Evolutionary conservation across 1,140 invertebrate genomes (phyloP).

Genomic region (Aphelenchoides fujianensis): DNA sequence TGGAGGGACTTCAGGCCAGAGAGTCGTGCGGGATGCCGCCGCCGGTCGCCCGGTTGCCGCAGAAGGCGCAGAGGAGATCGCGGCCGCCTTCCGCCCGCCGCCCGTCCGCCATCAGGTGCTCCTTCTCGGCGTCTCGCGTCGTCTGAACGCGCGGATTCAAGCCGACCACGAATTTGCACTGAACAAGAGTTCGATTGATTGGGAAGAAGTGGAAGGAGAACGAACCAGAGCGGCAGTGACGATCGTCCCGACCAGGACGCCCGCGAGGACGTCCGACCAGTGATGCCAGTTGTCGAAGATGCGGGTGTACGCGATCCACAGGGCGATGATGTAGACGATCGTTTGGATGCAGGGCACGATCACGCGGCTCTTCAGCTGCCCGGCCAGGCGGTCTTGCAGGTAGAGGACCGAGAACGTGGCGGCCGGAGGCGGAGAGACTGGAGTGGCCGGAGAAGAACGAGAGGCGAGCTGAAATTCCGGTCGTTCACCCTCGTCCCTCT

Average conservation of each 20-base stretch:
- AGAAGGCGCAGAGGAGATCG: not conserved
- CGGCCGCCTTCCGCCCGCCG: not conserved
- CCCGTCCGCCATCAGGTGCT: not conserved
- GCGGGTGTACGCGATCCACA: slow-evolving; percentile 72
- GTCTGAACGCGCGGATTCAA: not conserved
- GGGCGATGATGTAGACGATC: slow-evolving; percentile 14
- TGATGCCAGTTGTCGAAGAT: slow-evolving; percentile 93
- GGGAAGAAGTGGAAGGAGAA: no score
- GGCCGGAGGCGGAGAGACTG: slow-evolving; percentile 30
- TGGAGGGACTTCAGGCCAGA: not conserved
- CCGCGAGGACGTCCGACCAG: slow-evolving; percentile 77
- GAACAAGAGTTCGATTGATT: no score
- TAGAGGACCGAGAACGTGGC: slow-evolving; percentile 67
- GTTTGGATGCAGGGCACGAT: slow-evolving; percentile 33
- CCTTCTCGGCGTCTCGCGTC: not conserved
- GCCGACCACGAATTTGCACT: not conserved
- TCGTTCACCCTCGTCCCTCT: not conserved
- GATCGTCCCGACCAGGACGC: slow-evolving; percentile 68
- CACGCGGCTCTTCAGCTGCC: slow-evolving; percentile 23
- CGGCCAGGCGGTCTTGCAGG: slow-evolving; percentile 69
- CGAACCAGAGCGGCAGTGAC: slow-evolving; percentile 64
- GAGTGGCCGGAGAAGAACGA: slow-evolving; percentile 44
- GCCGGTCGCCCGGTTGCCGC: not conserved
- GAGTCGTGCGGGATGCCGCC: not conserved
- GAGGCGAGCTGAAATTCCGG: slow-evolving; percentile 22